phyloP scores from a whole-genome alignment of 2,888 invertebrate species.

The Synanthedon tipuliformis region DNA sequence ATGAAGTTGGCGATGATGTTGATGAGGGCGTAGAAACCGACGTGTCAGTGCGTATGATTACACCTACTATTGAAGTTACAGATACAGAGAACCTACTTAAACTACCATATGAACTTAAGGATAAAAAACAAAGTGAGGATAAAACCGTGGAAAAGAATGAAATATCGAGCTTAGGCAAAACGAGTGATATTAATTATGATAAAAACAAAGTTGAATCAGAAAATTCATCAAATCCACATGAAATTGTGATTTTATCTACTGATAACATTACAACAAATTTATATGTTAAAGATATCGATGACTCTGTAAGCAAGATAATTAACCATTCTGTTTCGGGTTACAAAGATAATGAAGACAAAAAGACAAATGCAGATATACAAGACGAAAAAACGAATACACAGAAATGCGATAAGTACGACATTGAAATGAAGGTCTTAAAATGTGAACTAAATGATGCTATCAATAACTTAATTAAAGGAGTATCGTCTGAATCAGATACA shows the following conservation, averaged over 20 bases:
- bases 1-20: conserved; percentile 62
- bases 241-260: conserved; percentile 50
- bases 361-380: conserved; percentile 3
- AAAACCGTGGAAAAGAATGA: conserved; percentile 9
- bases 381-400: conserved; percentile 3
- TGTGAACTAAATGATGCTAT: conserved; percentile 60
- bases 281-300: conserved; percentile 45
- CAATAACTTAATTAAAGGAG: conserved; percentile 58
- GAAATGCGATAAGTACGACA: conserved; percentile 25
- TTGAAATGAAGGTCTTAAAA: conserved; percentile 57
- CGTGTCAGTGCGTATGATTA: conserved; percentile 57
- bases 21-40: conserved; percentile 58
- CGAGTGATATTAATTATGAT: background rate
- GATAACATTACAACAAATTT: conserved; percentile 51
- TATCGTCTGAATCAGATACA: conserved; percentile 43
- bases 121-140: conserved; percentile 35
- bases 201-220: conserved; percentile 4
- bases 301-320: conserved; percentile 5
- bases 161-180: background rate
- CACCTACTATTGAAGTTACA: conserved; percentile 63
- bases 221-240: conserved; percentile 20
- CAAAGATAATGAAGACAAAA: background rate
- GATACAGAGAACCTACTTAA: conserved; percentile 47
- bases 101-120: too few species aligned
- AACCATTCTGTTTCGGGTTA: background rate